These are phyloP conservation scores for Taenioides sp. DNA, from an alignment of 2,797 vertebrate species.

Conservation along the genomic window DNA sequence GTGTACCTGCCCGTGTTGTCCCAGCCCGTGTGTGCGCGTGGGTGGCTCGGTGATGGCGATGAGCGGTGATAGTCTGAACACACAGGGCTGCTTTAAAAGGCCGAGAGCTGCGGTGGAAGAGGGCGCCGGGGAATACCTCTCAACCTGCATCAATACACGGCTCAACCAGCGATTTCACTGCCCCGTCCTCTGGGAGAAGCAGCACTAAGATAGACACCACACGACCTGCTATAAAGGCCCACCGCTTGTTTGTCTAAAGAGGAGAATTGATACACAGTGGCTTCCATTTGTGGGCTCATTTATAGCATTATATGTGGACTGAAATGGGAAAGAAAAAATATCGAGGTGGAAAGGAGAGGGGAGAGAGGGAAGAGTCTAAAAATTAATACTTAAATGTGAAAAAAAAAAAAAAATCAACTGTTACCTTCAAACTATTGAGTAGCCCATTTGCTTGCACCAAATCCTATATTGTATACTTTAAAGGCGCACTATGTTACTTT, in stretches of 20 bases:
- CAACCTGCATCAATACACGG: constrained; percentile 64
- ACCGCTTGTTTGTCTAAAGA: constrained; percentile 34
- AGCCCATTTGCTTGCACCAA: too few species aligned
- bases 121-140: constrained; percentile 58
- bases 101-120: constrained; percentile 33
- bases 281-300: background rate
- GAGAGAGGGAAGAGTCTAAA: too few species aligned
- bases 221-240: constrained; percentile 23
- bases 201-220: constrained; percentile 8
- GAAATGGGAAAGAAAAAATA: too few species aligned
- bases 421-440: too few species aligned
- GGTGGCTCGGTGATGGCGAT: constrained; percentile 58
- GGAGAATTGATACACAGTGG: constrained; percentile 47
- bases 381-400: too few species aligned
- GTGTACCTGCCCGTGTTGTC: background rate
- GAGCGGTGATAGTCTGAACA: constrained; percentile 43
- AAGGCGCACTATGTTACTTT: too few species aligned
- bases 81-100: constrained; percentile 56
- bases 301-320: background rate
- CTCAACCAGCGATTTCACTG: constrained; percentile 67
- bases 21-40: constrained; percentile 19
- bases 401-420: too few species aligned
- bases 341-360: too few species aligned
- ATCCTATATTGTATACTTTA: too few species aligned
- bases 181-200: constrained; percentile 31